Evolutionary conservation across 2,113 vertebrate species (phyloP).

Genomic region (Saccopteryx bilineata): DNA sequence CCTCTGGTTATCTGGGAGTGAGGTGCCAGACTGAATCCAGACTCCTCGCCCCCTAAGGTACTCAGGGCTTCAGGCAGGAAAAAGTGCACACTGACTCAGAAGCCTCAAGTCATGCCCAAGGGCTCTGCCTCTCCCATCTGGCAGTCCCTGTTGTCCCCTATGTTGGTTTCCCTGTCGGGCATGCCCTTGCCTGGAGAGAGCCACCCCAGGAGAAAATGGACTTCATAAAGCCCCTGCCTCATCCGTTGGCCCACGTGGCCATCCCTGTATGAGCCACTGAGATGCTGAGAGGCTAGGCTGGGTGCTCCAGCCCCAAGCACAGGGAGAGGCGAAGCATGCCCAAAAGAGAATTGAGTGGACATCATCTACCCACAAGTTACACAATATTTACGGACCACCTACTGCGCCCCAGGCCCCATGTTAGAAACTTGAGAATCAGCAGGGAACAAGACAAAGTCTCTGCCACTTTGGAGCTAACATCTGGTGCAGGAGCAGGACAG

Average conservation of each 20-base stretch:
- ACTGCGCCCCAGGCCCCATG: rapidly evolving
- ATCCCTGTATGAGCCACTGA: neutral
- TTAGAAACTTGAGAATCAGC: neutral
- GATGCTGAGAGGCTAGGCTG: neutral
- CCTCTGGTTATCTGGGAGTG: neutral
- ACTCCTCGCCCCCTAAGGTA: neutral
- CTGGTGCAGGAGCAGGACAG: neutral
- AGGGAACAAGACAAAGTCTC: neutral
- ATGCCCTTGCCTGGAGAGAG: neutral
- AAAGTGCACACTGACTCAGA: neutral
- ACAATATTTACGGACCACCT: neutral
- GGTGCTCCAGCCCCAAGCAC: neutral
- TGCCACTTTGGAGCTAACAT: rapidly evolving
- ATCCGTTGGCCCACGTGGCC: neutral
- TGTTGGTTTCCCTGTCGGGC: neutral
- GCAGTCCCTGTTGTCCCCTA: neutral
- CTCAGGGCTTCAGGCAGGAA: neutral
- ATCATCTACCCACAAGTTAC: rapidly evolving
- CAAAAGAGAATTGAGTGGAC: neutral
- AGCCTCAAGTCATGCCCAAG: rapidly evolving
- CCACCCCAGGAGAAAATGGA: neutral
- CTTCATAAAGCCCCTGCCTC: neutral
- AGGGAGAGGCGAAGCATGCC: neutral
- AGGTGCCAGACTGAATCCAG: no score
- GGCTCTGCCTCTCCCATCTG: neutral